phyloP scores from a whole-genome alignment of 2,113 vertebrate genomes.

The Oncorhynchus kisutch region DNA sequence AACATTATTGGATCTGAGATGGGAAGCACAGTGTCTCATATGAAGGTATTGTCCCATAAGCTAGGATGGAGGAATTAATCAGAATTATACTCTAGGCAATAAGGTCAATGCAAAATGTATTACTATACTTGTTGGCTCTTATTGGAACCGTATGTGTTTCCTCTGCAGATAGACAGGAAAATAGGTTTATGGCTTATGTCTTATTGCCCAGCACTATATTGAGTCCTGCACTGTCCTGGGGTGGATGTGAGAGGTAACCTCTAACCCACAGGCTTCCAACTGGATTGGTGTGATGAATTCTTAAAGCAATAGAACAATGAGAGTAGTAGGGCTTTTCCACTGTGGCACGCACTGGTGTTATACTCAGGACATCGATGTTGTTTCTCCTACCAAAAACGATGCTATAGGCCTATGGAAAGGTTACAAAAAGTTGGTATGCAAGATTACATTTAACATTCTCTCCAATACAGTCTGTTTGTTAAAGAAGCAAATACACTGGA shows the following conservation, averaged over 20 bases:
- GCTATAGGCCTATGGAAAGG: too few species aligned
- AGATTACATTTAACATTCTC: not conserved
- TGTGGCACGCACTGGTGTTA: too few species aligned
- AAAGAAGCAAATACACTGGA: not conserved
- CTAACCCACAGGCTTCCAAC: constrained; percentile 25
- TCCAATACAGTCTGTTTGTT: not conserved
- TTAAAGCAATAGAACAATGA: not conserved
- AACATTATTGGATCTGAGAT: constrained; percentile 52
- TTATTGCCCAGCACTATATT: constrained; percentile 49
- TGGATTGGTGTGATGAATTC: not conserved
- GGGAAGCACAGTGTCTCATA: constrained; percentile 42
- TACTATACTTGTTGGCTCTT: constrained; percentile 41
- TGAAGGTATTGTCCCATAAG: constrained; percentile 41
- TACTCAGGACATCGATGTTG: not conserved
- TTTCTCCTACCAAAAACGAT: not conserved
- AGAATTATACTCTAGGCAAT: constrained; percentile 37
- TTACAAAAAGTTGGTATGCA: not conserved
- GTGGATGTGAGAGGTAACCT: constrained; percentile 40
- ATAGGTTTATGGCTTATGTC: constrained; percentile 35
- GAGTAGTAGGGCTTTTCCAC: too few species aligned
- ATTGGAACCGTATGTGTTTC: constrained; percentile 41
- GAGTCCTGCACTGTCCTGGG: constrained; percentile 14
- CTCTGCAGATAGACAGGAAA: constrained; percentile 35
- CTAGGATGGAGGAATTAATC: constrained; percentile 39
- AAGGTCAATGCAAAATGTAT: constrained; percentile 66